Conservation (phyloP, 2,888 invertebrate species). For the Sphecodes monilicornis region DNA sequence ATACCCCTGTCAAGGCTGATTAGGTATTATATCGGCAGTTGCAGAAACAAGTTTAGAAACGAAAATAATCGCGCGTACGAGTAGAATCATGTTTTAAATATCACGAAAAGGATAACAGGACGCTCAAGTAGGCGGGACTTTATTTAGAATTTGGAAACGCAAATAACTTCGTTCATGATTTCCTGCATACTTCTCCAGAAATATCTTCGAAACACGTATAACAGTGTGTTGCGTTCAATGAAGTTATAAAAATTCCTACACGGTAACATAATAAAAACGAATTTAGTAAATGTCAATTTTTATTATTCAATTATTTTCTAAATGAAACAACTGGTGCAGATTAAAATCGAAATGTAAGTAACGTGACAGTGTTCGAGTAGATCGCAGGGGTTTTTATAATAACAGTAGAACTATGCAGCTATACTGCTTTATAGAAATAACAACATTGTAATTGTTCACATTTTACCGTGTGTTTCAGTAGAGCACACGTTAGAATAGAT, state of each 20-base stretch:
- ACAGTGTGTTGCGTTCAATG: background rate
- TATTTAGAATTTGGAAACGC: constrained; percentile 33
- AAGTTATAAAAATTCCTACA: background rate
- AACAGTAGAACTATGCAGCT: background rate
- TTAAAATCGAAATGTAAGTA: background rate
- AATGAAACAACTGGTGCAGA: background rate
- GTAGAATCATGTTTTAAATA: constrained; percentile 16
- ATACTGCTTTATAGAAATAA: background rate
- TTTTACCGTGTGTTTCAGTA: too few species aligned
- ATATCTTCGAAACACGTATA: constrained; percentile 14
- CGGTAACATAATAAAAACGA: background rate
- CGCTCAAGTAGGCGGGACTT: constrained; percentile 18
- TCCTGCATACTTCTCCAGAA: constrained; percentile 22
- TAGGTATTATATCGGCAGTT: background rate
- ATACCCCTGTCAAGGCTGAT: constrained; percentile 23
- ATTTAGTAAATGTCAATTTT: background rate
- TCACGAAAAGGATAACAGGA: constrained; percentile 9
- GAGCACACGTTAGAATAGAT: too few species aligned
- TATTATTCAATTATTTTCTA: background rate
- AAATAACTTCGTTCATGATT: constrained; percentile 18
- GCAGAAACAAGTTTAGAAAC: constrained; percentile 8
- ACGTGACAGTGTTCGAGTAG: too few species aligned
- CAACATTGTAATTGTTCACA: background rate
- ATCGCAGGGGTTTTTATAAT: background rate
- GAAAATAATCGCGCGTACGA: background rate